A percentile compares a stretch with the other conserved stretches of the same genome.
phyloP scores from a whole-genome alignment of 2,797 vertebrate species.

The Myripristis jacobus region DNA sequence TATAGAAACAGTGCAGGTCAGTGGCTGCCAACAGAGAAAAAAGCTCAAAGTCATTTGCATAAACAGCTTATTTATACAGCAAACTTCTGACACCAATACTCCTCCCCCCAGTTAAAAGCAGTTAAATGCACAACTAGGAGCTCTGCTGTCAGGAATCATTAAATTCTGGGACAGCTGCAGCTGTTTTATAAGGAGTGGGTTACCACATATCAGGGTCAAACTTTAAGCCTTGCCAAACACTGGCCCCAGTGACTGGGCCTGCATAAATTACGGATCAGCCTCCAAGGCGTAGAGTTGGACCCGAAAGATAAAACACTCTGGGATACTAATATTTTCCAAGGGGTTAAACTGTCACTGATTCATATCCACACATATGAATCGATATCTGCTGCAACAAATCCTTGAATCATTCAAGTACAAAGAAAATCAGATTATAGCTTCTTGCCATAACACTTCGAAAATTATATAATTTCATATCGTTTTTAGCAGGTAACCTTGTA shows the following conservation, averaged over 20 bases:
- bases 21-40: constrained; percentile 63
- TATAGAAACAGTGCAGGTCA: constrained; percentile 69
- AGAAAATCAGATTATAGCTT: not conserved
- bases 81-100: constrained; percentile 64
- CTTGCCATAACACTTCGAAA: not conserved
- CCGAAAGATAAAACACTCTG: not conserved
- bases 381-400: not conserved
- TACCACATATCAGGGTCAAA: constrained; percentile 56
- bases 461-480: not conserved
- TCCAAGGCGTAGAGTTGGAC: constrained; percentile 6
- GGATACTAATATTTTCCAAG: not conserved
- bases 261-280: constrained; percentile 49
- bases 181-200: constrained; percentile 53
- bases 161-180: constrained; percentile 57
- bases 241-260: not conserved
- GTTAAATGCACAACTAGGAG: constrained; percentile 61
- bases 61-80: constrained; percentile 72
- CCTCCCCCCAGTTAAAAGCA: constrained; percentile 53
- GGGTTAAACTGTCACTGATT: not conserved
- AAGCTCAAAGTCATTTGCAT: constrained; percentile 70
- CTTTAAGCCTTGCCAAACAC: constrained; percentile 59
- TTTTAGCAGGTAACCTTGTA: not conserved
- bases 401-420: not conserved
- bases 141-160: constrained; percentile 67
- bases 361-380: not conserved